phyloP scores from a whole-genome alignment of 2,113 vertebrate species.

The Alosa alosa region DNA sequence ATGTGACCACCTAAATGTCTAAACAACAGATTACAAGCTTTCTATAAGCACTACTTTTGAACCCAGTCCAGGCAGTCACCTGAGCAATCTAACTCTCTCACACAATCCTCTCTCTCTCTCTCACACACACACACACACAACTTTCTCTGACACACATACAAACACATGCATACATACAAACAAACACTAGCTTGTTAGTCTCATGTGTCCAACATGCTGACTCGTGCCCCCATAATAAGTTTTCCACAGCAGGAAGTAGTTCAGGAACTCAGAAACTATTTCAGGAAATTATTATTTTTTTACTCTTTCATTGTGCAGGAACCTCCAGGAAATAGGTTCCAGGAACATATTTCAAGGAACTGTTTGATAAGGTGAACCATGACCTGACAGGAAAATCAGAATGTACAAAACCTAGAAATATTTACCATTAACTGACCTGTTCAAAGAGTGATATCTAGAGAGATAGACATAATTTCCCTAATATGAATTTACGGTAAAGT shows the following conservation, averaged over 20 bases:
- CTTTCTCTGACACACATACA: background rate
- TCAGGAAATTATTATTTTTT: background rate
- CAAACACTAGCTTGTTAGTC: background rate
- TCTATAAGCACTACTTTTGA: slow-evolving; percentile 50
- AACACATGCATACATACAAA: background rate
- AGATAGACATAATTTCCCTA: background rate
- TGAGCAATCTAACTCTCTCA: slow-evolving; percentile 44
- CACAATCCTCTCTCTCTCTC: slow-evolving; percentile 20
- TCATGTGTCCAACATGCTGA: background rate
- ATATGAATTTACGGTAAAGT: background rate
- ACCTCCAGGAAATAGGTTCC: background rate
- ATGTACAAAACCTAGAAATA: background rate
- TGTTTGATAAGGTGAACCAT: background rate
- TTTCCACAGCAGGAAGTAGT: background rate
- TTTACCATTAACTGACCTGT: background rate
- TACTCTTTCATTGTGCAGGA: background rate
- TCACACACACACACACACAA: too few relatives aligned
- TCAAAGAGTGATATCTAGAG: background rate
- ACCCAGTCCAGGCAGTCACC: slow-evolving; percentile 51
- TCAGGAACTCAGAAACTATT: slow-evolving; percentile 8
- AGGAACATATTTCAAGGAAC: background rate
- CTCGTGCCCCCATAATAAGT: background rate
- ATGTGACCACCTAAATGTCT: slow-evolving; percentile 59
- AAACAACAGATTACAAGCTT: slow-evolving; percentile 67
- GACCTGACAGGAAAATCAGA: background rate